These are phyloP conservation scores for Steatocranus sp. DNA, from an alignment of 2,797 vertebrate species.

Conservation along the genomic window DNA sequence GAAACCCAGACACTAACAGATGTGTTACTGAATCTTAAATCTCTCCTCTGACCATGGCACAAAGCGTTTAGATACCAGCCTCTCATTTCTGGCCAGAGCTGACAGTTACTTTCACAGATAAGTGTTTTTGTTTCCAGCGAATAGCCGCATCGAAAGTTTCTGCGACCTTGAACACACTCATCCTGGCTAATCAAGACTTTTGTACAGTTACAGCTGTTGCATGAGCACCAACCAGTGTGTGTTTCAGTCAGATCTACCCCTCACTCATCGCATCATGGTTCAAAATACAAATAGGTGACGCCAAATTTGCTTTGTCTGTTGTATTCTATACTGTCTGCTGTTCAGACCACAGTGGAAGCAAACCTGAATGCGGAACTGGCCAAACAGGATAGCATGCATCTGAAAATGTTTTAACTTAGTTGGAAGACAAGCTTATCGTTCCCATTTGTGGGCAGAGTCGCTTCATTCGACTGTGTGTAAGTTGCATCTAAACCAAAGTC, in stretches of 20 bases:
- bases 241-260: not conserved
- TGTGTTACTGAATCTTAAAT: not conserved
- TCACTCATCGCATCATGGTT: not conserved
- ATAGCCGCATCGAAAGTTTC: accelerated
- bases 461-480: not conserved
- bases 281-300: not conserved
- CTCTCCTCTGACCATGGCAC: not conserved
- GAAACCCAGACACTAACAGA: not conserved
- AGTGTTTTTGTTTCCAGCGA: not conserved
- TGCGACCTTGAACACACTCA: not conserved
- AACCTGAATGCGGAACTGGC: not conserved
- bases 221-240: not conserved
- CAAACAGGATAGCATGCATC: not conserved
- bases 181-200: not conserved
- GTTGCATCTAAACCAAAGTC: not conserved
- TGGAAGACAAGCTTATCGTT: not conserved
- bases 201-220: not conserved
- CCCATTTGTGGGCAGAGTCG: not conserved
- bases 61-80: not conserved
- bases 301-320: not conserved
- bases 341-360: not conserved
- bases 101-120: not conserved
- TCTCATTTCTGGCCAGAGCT: not conserved
- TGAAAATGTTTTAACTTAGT: not conserved
- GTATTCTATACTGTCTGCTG: not conserved